Evolutionary conservation across 2,797 vertebrate genomes (phyloP), one percentile per base, ranked within the genome.

Genomic region (Cirrhinus molitorella): DNA sequence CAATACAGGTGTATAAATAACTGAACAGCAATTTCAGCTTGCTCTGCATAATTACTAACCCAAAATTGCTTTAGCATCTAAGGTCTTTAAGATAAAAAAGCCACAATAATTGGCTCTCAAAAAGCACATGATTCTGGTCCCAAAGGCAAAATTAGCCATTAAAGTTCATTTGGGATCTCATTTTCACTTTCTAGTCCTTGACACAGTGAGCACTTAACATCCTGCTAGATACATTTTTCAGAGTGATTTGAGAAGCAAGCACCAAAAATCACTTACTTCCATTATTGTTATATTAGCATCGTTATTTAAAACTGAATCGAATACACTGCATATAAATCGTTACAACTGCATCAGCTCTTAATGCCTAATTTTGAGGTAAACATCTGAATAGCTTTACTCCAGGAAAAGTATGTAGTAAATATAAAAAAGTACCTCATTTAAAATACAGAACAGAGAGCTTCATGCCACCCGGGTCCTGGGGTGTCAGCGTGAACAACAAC

Each of bases 401-500:
- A 61, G 8, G 40, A 47, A 16, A 4, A 59, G 17, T 21, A 3
- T 59, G 70, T 37, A 31, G 49, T 55, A 23, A 72, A 76, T 72
- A 40, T 40, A 82, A 71, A 70, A 70, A 71, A 34, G 28, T 63
- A 45, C 11, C 75, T 70, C 19, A 43, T 76, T 74, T 73, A 45
- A 63, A 71, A 82, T 28, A 77, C 66, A 79, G 57, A 61, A 55
- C 57, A 85, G 47, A n/a, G 11, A 55, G 68, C 74, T 66, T 28
- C 23, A 34, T 78, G 73, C 61, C 66, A 78, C 45, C 51, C n/a
- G 7, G 66, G 45, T 61, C 45, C 66, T 40, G 47, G 25, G 49
- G 74, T 78, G 68, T 61, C 59, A 82, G 23, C 11, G 34, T 40
- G 28, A 81, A 70, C 51, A 81, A 77, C 72, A 81, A 81, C 57